phyloP scores from a whole-genome alignment of 2,113 vertebrate genomes.

The Oenanthe oenanthe region DNA sequence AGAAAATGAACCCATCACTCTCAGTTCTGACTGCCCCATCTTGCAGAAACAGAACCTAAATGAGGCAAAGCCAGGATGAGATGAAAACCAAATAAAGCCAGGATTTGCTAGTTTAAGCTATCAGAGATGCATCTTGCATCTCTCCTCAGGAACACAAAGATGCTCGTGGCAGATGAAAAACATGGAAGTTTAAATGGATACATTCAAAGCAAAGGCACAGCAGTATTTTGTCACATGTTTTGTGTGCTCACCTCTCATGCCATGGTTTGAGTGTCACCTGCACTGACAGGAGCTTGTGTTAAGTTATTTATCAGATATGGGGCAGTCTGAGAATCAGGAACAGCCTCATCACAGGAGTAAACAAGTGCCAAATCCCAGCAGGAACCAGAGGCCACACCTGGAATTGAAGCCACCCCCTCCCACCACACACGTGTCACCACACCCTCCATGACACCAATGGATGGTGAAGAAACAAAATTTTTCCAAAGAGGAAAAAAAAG shows the following conservation, averaged over 20 bases:
- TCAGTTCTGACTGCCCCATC: neutral
- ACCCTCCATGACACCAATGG: fast-evolving
- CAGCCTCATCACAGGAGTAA: fast-evolving
- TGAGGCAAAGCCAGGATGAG: neutral
- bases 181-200: fast-evolving
- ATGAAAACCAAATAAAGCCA: neutral
- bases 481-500: neutral
- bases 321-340: neutral
- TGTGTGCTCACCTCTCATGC: fast-evolving
- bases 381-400: neutral
- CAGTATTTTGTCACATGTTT: neutral
- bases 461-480: neutral
- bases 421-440: neutral
- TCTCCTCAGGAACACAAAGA: neutral
- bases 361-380: neutral
- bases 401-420: neutral
- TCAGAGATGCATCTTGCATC: neutral
- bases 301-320: neutral
- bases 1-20: constrained; percentile 33
- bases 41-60: constrained; percentile 9
- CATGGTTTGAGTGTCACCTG: neutral
- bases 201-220: neutral
- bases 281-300: fast-evolving
- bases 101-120: neutral
- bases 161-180: neutral